phyloP scores from a whole-genome alignment of 2,797 vertebrate genomes.

The Delichon dasypus region DNA sequence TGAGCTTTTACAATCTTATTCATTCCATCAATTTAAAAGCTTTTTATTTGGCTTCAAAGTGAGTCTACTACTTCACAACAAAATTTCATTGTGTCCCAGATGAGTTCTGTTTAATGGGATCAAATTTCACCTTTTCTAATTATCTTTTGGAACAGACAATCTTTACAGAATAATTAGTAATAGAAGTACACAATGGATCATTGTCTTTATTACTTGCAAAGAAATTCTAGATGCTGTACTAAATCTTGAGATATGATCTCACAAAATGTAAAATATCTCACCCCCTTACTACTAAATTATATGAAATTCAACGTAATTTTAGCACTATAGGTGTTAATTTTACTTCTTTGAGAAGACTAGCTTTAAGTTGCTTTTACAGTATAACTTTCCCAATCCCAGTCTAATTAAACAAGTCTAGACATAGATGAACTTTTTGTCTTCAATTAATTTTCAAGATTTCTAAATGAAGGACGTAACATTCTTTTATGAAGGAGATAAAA shows the following conservation, averaged over 20 bases:
- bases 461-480: slow-evolving; percentile 23
- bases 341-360: slow-evolving; percentile 59
- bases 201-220: slow-evolving; percentile 78
- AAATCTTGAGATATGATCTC: slow-evolving; percentile 75
- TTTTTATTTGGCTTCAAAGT: slow-evolving; percentile 77
- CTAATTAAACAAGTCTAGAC: slow-evolving; percentile 64
- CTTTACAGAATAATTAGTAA: slow-evolving; percentile 84
- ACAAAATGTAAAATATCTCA: slow-evolving; percentile 72
- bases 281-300: slow-evolving; percentile 65
- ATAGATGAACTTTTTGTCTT: slow-evolving; percentile 48
- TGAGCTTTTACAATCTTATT: slow-evolving; percentile 66
- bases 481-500: slow-evolving; percentile 46
- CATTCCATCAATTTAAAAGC: slow-evolving; percentile 55
- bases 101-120: slow-evolving; percentile 80
- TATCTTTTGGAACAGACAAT: slow-evolving; percentile 80
- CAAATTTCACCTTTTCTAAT: slow-evolving; percentile 83
- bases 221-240: slow-evolving; percentile 77
- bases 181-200: slow-evolving; percentile 81
- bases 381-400: slow-evolving; percentile 41
- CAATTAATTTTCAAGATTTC: slow-evolving; percentile 67
- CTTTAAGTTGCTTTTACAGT: slow-evolving; percentile 68
- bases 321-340: slow-evolving; percentile 65
- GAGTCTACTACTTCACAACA: slow-evolving; percentile 71
- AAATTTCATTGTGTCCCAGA: slow-evolving; percentile 77
- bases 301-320: slow-evolving; percentile 62